These are phyloP conservation scores for Epinotia brunnichana DNA, from an alignment of 2,888 invertebrate genomes.

Conservation along the genomic window DNA sequence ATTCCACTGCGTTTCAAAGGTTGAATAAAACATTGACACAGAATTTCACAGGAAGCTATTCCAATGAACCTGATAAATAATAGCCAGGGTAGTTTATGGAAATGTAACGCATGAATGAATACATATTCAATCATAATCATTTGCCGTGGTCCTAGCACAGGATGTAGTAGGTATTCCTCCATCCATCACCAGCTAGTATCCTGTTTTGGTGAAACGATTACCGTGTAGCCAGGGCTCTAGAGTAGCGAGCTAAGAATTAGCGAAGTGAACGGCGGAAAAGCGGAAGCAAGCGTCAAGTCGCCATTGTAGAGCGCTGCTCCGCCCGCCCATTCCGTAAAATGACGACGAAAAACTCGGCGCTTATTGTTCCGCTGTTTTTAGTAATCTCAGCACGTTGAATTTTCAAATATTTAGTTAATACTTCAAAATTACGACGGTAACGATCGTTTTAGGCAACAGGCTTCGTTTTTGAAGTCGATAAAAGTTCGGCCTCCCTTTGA, in stretches of 20 bases:
- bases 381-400: conserved; percentile 39
- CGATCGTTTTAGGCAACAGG: conserved; percentile 9
- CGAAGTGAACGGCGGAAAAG: conserved; percentile 26
- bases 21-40: conserved; percentile 15
- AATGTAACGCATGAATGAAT: conserved; percentile 21
- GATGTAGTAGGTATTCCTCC: conserved; percentile 10
- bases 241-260: conserved; percentile 25
- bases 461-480: conserved; percentile 31
- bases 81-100: conserved; percentile 14
- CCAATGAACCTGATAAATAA: conserved; percentile 15
- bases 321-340: conserved; percentile 54
- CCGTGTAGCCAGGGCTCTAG: conserved; percentile 20
- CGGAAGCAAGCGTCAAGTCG: conserved; percentile 44
- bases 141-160: not conserved
- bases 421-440: conserved; percentile 18
- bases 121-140: conserved; percentile 19
- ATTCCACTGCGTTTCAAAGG: conserved; percentile 12
- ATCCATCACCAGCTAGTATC: conserved; percentile 35
- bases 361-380: conserved; percentile 50
- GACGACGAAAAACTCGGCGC: conserved; percentile 49
- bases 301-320: conserved; percentile 51
- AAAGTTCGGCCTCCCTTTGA: conserved; percentile 32
- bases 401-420: conserved; percentile 32
- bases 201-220: conserved; percentile 34
- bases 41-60: not conserved